Evolutionary conservation across 2,888 invertebrate genomes (phyloP).

Genomic region (Alcis repandata): DNA sequence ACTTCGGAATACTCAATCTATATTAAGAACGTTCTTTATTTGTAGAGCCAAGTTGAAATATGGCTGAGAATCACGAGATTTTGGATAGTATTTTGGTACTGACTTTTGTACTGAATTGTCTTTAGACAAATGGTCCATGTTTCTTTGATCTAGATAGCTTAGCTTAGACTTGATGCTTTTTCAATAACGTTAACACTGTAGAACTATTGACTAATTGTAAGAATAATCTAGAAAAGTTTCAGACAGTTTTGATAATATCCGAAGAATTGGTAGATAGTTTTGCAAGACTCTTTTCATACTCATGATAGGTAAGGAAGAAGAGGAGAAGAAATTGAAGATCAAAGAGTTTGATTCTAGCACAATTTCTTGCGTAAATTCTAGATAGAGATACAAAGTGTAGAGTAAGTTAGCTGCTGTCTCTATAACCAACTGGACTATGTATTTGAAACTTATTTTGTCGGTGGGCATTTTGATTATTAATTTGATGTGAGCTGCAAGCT

Average conservation of each 20-base stretch:
- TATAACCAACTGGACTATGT: slow-evolving; percentile 44
- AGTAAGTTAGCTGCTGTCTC: slow-evolving; percentile 38
- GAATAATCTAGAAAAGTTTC: slow-evolving; percentile 66
- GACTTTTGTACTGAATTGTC: slow-evolving; percentile 80
- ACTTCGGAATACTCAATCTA: slow-evolving; percentile 37
- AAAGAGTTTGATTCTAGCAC: slow-evolving; percentile 72
- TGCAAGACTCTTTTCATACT: slow-evolving; percentile 40
- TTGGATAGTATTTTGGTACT: slow-evolving; percentile 83
- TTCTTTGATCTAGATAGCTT: slow-evolving; percentile 73
- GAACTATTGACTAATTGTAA: slow-evolving; percentile 72
- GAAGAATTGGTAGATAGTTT: slow-evolving; percentile 37
- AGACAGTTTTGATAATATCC: slow-evolving; percentile 65
- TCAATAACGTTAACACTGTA: slow-evolving; percentile 63
- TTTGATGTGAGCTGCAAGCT: not conserved
- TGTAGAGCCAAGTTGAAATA: slow-evolving; percentile 33
- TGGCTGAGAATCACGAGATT: slow-evolving; percentile 43
- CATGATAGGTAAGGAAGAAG: slow-evolving; percentile 23
- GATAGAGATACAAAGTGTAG: slow-evolving; percentile 59
- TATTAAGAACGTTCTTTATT: slow-evolving; percentile 28
- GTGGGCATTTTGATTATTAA: slow-evolving; percentile 1
- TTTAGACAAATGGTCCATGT: slow-evolving; percentile 77
- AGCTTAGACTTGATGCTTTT: slow-evolving; percentile 77
- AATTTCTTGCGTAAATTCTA: slow-evolving; percentile 76
- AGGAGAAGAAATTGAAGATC: slow-evolving; percentile 41
- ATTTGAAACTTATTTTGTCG: slow-evolving; percentile 5